phyloP scores from a whole-genome alignment of 2,797 vertebrate species.

The Ciconia nigra region DNA sequence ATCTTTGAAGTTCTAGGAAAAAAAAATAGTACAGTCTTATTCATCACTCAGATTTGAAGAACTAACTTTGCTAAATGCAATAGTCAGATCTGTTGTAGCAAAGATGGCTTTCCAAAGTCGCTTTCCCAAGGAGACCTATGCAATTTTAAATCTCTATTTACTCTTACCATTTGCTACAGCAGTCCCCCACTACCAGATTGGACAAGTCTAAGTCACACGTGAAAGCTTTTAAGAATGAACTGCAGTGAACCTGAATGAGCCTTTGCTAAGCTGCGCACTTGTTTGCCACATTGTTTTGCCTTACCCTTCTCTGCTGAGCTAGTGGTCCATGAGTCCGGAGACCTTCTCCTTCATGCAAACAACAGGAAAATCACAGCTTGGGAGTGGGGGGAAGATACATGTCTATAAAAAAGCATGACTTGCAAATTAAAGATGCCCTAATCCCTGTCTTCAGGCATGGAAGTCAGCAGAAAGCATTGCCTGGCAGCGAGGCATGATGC shows the following conservation, averaged over 20 bases:
- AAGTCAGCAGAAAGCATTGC: background rate
- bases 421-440: background rate
- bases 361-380: background rate
- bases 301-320: background rate
- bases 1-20: background rate
- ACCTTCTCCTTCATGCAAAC: background rate
- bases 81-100: background rate
- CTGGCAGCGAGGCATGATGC: background rate
- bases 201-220: background rate
- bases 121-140: background rate
- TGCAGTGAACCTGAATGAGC: background rate
- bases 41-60: background rate
- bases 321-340: background rate
- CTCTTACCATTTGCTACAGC: background rate
- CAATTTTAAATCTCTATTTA: background rate
- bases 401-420: background rate
- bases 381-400: rapidly evolving
- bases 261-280: background rate
- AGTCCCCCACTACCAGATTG: no score
- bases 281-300: background rate
- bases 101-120: background rate
- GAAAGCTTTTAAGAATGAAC: background rate
- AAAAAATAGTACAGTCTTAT: background rate
- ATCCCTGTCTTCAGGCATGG: background rate
- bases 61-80: background rate